These are phyloP conservation scores for Cyanoderma ruficeps DNA, from an alignment of 2,113 vertebrate genomes.

Conservation along the genomic window DNA sequence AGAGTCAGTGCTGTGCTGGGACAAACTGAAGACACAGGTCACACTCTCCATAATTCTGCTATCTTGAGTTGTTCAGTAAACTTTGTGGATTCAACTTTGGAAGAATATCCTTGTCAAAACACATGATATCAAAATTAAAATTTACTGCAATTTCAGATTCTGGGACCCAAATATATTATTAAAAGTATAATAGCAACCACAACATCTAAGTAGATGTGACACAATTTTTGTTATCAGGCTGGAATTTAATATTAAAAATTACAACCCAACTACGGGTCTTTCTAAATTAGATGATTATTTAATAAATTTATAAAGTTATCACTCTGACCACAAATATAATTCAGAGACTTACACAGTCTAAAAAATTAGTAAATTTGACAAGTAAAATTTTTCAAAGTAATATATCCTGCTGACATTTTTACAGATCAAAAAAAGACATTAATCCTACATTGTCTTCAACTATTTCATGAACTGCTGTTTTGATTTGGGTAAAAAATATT, in stretches of 20 bases:
- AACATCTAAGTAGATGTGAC: background rate
- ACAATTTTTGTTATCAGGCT: background rate
- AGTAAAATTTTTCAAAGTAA: background rate
- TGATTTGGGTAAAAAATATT: background rate
- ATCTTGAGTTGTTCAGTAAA: background rate
- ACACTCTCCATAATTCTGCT: background rate
- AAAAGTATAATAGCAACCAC: background rate
- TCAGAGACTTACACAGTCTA: background rate
- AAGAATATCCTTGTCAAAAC: background rate
- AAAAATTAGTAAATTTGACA: background rate
- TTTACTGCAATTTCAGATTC: background rate
- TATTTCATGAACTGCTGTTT: background rate
- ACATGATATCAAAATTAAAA: background rate
- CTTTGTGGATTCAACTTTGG: background rate
- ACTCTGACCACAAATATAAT: background rate
- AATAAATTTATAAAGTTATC: background rate
- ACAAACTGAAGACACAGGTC: background rate
- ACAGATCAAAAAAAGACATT: background rate
- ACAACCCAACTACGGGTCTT: background rate
- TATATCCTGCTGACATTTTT: background rate
- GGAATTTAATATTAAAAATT: background rate
- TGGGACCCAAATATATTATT: background rate
- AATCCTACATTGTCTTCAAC: background rate
- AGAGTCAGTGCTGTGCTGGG: background rate
- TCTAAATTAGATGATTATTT: background rate